Evolutionary conservation across 2,888 invertebrate genomes (phyloP).

Genomic region (Parapristionchus giblindavisi): DNA sequence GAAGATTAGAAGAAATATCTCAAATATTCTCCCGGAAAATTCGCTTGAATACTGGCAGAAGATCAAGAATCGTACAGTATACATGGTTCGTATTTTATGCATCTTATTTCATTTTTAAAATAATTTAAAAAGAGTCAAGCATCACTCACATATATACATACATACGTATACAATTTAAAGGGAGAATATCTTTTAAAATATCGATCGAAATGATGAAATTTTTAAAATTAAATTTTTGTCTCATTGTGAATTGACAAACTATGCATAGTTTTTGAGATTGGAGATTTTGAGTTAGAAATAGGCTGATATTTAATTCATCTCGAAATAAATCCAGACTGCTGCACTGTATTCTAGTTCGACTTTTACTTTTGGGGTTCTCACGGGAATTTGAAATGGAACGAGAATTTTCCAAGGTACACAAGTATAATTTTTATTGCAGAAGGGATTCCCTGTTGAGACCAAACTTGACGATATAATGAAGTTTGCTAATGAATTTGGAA

Average conservation of each 20-base stretch:
- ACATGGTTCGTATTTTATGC: conserved; percentile 74
- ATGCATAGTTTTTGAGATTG: background rate
- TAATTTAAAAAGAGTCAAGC: too few relatives aligned
- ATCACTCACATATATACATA: too few relatives aligned
- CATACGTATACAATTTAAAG: too few relatives aligned
- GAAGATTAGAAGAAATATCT: conserved; percentile 81
- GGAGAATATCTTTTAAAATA: too few relatives aligned
- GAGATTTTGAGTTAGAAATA: background rate
- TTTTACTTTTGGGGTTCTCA: too few relatives aligned
- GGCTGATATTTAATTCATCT: too few relatives aligned
- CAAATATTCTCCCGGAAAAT: conserved; percentile 83
- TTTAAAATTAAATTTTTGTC: too few relatives aligned
- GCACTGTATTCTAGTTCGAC: too few relatives aligned
- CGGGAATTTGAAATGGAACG: background rate
- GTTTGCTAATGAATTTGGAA: conserved; percentile 80
- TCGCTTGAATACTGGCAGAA: conserved; percentile 85
- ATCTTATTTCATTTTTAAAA: too few relatives aligned
- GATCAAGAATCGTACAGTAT: conserved; percentile 81
- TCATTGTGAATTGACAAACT: too few relatives aligned
- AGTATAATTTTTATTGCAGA: conserved; percentile 74
- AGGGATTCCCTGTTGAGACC: conserved; percentile 74
- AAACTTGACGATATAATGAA: conserved; percentile 79
- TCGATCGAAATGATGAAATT: too few relatives aligned
- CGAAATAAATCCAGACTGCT: too few relatives aligned
- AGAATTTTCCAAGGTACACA: background rate